Conservation (phyloP, 2,888 invertebrate species). For the Apoda limacodes region DNA sequence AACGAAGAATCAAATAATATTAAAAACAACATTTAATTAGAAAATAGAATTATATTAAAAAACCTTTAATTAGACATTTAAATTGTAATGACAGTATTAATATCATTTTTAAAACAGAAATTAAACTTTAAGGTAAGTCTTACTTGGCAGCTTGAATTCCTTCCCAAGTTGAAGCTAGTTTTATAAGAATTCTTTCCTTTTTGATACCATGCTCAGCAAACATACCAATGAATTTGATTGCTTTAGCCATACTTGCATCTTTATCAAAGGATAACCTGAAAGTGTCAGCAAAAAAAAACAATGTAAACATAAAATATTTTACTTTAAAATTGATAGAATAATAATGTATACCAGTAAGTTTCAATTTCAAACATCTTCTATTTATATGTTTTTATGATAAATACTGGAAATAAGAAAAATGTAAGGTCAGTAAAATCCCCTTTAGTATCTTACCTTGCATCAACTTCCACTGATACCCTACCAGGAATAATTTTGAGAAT, state of each 20-base stretch:
- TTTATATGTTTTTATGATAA: conserved; percentile 1
- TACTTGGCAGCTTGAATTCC: conserved; percentile 98
- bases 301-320: background rate
- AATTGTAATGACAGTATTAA: conserved; percentile 1
- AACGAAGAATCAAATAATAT: conserved; percentile 1
- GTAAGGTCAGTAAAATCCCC: too few species aligned
- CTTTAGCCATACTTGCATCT: conserved; percentile 90
- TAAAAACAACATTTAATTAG: conserved; percentile 1
- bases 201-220: conserved; percentile 91
- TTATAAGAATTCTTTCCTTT: conserved; percentile 95
- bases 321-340: background rate
- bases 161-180: conserved; percentile 99
- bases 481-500: conserved; percentile 98
- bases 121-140: conserved; percentile 26
- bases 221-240: conserved; percentile 86
- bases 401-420: conserved; percentile 2
- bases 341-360: background rate
- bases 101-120: conserved; percentile 1
- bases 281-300: conserved; percentile 13
- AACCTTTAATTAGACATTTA: conserved; percentile 7
- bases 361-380: background rate
- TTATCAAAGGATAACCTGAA: conserved; percentile 93
- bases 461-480: conserved; percentile 95
- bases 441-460: conserved; percentile 77
- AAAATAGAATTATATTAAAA: conserved; percentile 1